These are phyloP conservation scores for Amphipyra tragopoginis DNA, from an alignment of 2,888 invertebrate genomes.

Conservation along the genomic window DNA sequence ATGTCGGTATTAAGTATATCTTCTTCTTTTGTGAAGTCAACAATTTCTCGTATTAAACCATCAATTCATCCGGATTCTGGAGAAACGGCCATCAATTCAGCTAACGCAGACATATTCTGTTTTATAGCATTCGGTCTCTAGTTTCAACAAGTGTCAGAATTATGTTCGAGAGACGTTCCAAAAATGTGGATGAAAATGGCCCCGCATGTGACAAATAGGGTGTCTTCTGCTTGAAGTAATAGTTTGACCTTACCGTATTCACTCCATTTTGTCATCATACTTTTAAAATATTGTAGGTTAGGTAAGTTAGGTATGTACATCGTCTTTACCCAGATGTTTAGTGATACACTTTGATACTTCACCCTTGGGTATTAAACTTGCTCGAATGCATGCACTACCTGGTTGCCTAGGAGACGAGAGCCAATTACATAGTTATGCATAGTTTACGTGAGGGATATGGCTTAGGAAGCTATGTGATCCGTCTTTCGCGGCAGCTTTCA, in stretches of 20 bases:
- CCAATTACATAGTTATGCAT: conserved; percentile 16
- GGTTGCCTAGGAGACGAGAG: conserved; percentile 8
- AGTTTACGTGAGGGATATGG: conserved; percentile 4
- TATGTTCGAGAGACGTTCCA: conserved; percentile 58
- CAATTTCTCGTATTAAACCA: conserved; percentile 50
- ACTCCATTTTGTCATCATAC: conserved; percentile 12
- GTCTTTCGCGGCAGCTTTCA: conserved; percentile 12
- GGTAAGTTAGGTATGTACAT: too few species aligned
- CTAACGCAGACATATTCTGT: conserved; percentile 60
- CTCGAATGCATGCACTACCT: conserved; percentile 10
- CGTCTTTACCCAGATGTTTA: conserved; percentile 2
- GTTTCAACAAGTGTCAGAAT: conserved; percentile 73
- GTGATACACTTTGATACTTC: conserved; percentile 6
- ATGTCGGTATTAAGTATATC: conserved; percentile 35
- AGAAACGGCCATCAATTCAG: conserved; percentile 53
- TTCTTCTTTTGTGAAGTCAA: conserved; percentile 39
- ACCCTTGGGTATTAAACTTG: conserved; percentile 29
- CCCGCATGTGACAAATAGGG: conserved; percentile 54
- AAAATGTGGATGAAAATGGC: conserved; percentile 56
- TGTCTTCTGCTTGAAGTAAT: conserved; percentile 21
- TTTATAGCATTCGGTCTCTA: conserved; percentile 60
- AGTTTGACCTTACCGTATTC: conserved; percentile 26
- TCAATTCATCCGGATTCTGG: conserved; percentile 50
- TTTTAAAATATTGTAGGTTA: too few species aligned
- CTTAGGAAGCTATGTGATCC: conserved; percentile 14